These are phyloP conservation scores for Pyrocephalus nanus DNA, from an alignment of 2,797 vertebrate species.

Conservation along the genomic window DNA sequence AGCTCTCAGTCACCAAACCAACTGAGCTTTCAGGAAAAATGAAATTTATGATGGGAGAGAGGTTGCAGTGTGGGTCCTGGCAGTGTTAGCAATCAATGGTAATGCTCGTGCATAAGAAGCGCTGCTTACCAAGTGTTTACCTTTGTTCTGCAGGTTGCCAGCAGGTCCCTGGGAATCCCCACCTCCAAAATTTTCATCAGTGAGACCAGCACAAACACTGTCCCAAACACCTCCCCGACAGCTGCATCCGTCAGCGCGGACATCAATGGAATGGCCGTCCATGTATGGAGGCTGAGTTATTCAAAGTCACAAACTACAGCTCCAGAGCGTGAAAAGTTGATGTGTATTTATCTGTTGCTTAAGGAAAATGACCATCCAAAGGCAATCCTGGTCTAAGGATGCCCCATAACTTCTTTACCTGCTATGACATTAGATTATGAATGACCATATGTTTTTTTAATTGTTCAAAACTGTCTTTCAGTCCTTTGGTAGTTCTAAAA, in stretches of 20 bases:
- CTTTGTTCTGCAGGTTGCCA: conserved; percentile 84
- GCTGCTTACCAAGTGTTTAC: neutral
- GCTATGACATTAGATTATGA: neutral
- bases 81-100: neutral
- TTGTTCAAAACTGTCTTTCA: neutral
- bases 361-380: neutral
- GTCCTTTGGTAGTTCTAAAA: neutral
- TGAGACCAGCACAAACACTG: conserved; percentile 93
- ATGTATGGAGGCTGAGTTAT: conserved; percentile 67
- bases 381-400: neutral
- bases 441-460: neutral
- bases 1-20: neutral
- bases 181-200: conserved; percentile 88
- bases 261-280: conserved; percentile 90
- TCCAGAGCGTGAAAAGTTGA: neutral
- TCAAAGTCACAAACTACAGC: neutral
- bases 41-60: neutral
- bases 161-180: conserved; percentile 84
- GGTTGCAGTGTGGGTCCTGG: neutral
- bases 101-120: neutral
- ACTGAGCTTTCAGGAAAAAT: neutral
- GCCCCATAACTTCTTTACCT: neutral
- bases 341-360: neutral
- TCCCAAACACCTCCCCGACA: conserved; percentile 92
- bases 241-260: conserved; percentile 91